A percentile compares a stretch with the other conserved stretches of the same genome.
phyloP scores from a whole-genome alignment of 2,113 vertebrate genomes.

The Hemicordylus capensis region DNA sequence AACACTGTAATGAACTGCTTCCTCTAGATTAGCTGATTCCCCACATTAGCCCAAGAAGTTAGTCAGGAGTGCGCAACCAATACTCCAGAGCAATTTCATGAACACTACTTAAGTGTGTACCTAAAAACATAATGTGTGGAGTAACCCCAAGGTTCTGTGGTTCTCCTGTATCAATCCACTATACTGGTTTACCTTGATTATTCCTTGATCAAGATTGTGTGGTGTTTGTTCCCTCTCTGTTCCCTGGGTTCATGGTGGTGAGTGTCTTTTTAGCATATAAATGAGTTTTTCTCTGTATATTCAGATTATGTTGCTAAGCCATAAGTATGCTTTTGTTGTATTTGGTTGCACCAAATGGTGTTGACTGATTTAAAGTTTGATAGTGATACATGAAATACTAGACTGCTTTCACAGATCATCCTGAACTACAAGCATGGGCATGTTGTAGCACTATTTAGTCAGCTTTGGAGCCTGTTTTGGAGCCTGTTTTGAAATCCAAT shows the following conservation, averaged over 20 bases:
- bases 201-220: neutral
- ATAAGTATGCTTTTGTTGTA: slow-evolving; percentile 49
- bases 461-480: slow-evolving; percentile 27
- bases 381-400: slow-evolving; percentile 36
- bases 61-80: too few species aligned
- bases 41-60: too few species aligned
- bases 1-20: too few species aligned
- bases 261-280: neutral
- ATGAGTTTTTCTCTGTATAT: slow-evolving; percentile 33
- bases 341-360: slow-evolving; percentile 27
- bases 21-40: too few species aligned
- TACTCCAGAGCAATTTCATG: too few species aligned
- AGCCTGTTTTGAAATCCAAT: slow-evolving; percentile 12
- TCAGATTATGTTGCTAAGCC: slow-evolving; percentile 56
- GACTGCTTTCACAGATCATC: slow-evolving; percentile 27
- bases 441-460: neutral
- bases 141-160: neutral
- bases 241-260: neutral
- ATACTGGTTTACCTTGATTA: neutral
- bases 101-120: neutral
- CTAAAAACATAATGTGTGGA: neutral
- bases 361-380: slow-evolving; percentile 29
- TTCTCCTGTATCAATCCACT: neutral
- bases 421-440: slow-evolving; percentile 25
- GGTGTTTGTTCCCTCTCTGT: neutral